Percentiles rank a stretch among this genome's conserved stretches.
phyloP scores from a whole-genome alignment of 1,140 invertebrate species.

The Drosophila neocordata region DNA sequence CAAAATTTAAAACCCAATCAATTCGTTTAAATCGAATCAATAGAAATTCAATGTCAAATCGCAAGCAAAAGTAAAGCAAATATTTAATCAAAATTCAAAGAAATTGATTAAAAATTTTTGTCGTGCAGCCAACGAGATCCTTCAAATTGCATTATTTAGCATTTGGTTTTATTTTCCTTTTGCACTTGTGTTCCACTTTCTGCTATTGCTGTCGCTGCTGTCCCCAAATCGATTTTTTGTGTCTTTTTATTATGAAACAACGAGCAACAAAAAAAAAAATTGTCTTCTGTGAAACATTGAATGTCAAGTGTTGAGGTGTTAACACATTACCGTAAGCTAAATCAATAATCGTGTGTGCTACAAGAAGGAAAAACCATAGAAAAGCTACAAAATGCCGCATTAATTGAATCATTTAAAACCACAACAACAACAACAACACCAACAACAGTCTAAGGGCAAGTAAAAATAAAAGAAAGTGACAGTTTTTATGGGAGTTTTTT shows the following conservation, averaged over 20 bases:
- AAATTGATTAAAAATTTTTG: not conserved
- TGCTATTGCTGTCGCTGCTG: conserved; percentile 31
- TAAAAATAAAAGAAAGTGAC: conserved; percentile 4
- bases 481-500: conserved; percentile 7
- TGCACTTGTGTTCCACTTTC: not conserved
- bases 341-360: conserved; percentile 50
- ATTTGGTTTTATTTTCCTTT: conserved; percentile 7
- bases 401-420: conserved; percentile 16
- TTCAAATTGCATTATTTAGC: conserved; percentile 60
- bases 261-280: conserved; percentile 19
- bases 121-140: not conserved
- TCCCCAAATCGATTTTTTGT: conserved; percentile 40
- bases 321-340: conserved; percentile 36
- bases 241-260: conserved; percentile 45
- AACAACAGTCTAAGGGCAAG: conserved; percentile 4
- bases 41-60: conserved; percentile 24
- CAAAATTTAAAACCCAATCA: not conserved
- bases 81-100: conserved; percentile 14
- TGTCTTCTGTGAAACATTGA: conserved; percentile 31
- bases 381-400: conserved; percentile 14
- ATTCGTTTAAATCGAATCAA: conserved; percentile 33
- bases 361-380: conserved; percentile 1
- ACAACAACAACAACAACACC: not conserved
- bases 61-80: conserved; percentile 4
- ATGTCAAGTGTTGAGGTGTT: conserved; percentile 45